Conservation (phyloP, 2,797 vertebrate species). For the Hippoglossus hippoglossus region DNA sequence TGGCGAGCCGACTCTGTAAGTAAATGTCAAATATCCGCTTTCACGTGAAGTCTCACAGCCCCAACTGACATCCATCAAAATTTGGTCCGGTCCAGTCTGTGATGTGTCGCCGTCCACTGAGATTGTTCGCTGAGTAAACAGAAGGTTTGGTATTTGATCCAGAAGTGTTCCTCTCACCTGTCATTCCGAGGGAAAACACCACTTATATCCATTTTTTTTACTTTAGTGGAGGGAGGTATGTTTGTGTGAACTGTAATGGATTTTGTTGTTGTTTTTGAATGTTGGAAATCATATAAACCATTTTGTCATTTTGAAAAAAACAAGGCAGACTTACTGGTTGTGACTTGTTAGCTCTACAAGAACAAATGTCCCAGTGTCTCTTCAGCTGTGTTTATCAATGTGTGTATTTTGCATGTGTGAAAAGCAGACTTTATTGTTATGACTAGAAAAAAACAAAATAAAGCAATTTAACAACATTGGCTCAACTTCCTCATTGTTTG, state of each 20-base stretch:
- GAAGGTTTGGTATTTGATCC: slow-evolving; percentile 67
- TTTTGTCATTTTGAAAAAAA: slow-evolving; percentile 5
- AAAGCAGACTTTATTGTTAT: too few relatives aligned
- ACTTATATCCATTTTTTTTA: slow-evolving; percentile 9
- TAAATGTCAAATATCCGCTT: slow-evolving; percentile 83
- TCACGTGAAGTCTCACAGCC: slow-evolving; percentile 70
- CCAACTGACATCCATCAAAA: slow-evolving; percentile 81
- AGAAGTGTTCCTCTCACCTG: slow-evolving; percentile 60
- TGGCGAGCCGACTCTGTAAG: slow-evolving; percentile 70
- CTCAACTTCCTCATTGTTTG: too few relatives aligned
- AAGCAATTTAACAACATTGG: too few relatives aligned
- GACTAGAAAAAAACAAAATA: too few relatives aligned
- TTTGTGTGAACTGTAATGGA: neutral
- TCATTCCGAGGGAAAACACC: slow-evolving; percentile 37
- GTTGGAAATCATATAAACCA: neutral
- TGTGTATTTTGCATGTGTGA: neutral
- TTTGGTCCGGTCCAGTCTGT: slow-evolving; percentile 57
- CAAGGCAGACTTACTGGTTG: slow-evolving; percentile 1
- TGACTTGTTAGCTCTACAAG: neutral
- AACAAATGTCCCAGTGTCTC: neutral
- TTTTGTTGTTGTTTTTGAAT: slow-evolving; percentile 14
- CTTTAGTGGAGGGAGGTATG: neutral
- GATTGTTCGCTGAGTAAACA: slow-evolving; percentile 70
- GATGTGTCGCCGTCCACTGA: slow-evolving; percentile 67
- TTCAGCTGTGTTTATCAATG: neutral